Evolutionary conservation across 2,113 vertebrate species (phyloP), one percentile per base, ranked within the genome.

Genomic region (Triplophysa siluroides): DNA sequence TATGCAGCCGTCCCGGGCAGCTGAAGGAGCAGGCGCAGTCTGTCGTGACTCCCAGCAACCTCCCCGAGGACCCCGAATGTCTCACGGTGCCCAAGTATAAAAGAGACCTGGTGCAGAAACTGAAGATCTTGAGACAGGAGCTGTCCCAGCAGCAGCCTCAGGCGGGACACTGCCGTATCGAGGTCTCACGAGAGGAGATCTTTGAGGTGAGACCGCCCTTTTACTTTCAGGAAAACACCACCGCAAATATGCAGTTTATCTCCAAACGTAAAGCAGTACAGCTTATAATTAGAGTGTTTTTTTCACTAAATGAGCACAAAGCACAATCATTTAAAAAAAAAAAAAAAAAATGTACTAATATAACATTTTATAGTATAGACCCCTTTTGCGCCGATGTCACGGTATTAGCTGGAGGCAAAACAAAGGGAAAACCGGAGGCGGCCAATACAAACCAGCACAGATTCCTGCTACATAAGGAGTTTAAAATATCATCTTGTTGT

Each of bases 181-280:
- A 99, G 86, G 98, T 99, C 85, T 99, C 96, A 82, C 96, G 98
- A 3, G 96, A 99, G 88, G 98, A 99, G 90, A 99, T 99, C 88
- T 99, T 99, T 89, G 98, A 99, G 96, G 98, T 99, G 92, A 88
- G 83, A 6, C 26, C 12, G 43, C 47, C 19, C 14, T 52, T 52
- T 52, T 52, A 52, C 50, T 52, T 14, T 16, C 50, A 52, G 50
- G 50, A 52, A 52, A 52, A 54, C 14, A 18, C 16, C 13, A 52
- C 4, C 4, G 50, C 50, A 6, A 54, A 54, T 54, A 54, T 16
- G 14, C 50, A 19, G 5, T 12, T 4, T 12, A 45, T 12, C 43
- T 45, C 9, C 11, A 45, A 11, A 18, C 50, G 2, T 18, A 52
- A 52, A 5, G 50, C 50, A 52, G 50, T 14, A 52, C 13, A 52